A percentile compares a stretch with the other conserved stretches of the same genome.
These are phyloP conservation scores for Danio choprae DNA, from an alignment of 2,797 vertebrate genomes.

Conservation along the genomic window DNA sequence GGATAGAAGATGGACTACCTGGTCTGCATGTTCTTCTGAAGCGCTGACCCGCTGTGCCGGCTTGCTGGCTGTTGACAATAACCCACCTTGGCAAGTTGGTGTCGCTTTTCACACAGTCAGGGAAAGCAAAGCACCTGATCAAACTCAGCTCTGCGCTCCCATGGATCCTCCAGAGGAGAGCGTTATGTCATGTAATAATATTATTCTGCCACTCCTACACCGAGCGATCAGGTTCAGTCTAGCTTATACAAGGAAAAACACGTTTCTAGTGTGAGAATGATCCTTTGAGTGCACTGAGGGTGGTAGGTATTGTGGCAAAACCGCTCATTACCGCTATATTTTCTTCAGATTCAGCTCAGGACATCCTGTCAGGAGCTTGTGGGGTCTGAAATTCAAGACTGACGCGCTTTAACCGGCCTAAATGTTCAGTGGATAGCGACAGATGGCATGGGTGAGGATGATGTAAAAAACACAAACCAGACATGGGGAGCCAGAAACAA, in stretches of 20 bases:
- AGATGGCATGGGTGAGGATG: not conserved
- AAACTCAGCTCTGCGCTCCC: constrained; percentile 64
- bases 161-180: constrained; percentile 49
- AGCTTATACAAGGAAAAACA: constrained; percentile 34
- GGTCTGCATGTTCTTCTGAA: constrained; percentile 28
- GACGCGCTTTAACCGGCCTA: not conserved
- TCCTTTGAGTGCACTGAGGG: constrained; percentile 9
- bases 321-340: constrained; percentile 37
- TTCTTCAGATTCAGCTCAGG: constrained; percentile 9
- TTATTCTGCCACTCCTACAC: constrained; percentile 68
- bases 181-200: constrained; percentile 69
- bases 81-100: constrained; percentile 64
- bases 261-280: constrained; percentile 37
- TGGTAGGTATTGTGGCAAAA: constrained; percentile 31
- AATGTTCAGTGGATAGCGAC: constrained; percentile 19
- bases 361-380: constrained; percentile 31
- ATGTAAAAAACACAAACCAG: constrained; percentile 20
- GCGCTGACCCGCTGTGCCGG: constrained; percentile 12
- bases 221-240: constrained; percentile 63
- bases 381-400: constrained; percentile 40
- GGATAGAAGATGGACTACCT: constrained; percentile 23
- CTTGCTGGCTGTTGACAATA: constrained; percentile 32
- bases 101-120: constrained; percentile 55
- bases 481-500: constrained; percentile 17
- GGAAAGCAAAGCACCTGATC: constrained; percentile 69